Percentiles rank a stretch among this genome's conserved stretches.
These are phyloP conservation scores for Lophochroa leadbeateri DNA, from an alignment of 2,113 vertebrate genomes.

Conservation along the genomic window DNA sequence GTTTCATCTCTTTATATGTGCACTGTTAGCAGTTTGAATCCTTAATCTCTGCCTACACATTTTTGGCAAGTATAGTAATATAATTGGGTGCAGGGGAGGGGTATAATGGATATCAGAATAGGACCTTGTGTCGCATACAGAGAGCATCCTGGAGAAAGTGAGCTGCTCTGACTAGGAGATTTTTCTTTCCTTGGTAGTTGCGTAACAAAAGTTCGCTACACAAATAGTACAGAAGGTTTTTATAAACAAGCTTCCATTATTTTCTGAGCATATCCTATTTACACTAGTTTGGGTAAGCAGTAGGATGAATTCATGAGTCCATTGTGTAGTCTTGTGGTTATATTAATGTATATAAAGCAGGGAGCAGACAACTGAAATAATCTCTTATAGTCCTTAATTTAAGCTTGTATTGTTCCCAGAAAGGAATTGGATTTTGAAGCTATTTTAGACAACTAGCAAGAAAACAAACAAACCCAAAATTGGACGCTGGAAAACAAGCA, in stretches of 20 bases:
- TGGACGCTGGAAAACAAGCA: not conserved
- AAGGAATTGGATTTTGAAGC: not conserved
- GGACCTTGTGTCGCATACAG: not conserved
- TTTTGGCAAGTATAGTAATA: not conserved
- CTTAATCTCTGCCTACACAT: not conserved
- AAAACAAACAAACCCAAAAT: not conserved
- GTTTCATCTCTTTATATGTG: not conserved
- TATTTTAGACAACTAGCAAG: not conserved
- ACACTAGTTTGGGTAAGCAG: not conserved
- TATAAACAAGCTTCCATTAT: not conserved
- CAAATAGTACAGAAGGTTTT: not conserved
- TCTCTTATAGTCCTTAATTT: slow-evolving; percentile 4
- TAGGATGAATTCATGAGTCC: not conserved
- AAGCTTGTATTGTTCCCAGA: not conserved
- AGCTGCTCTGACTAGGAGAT: not conserved
- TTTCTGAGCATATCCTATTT: not conserved
- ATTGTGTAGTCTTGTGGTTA: not conserved
- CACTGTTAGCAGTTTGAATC: not conserved
- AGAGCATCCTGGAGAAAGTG: not conserved
- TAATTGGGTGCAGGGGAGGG: not conserved
- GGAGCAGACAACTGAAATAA: not conserved
- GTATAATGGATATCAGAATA: not conserved
- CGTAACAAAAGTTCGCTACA: not conserved
- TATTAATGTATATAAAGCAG: not conserved
- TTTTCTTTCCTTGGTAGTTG: not conserved